Conservation (phyloP, 2,888 invertebrate species). For the Pimpla rufipes region DNA sequence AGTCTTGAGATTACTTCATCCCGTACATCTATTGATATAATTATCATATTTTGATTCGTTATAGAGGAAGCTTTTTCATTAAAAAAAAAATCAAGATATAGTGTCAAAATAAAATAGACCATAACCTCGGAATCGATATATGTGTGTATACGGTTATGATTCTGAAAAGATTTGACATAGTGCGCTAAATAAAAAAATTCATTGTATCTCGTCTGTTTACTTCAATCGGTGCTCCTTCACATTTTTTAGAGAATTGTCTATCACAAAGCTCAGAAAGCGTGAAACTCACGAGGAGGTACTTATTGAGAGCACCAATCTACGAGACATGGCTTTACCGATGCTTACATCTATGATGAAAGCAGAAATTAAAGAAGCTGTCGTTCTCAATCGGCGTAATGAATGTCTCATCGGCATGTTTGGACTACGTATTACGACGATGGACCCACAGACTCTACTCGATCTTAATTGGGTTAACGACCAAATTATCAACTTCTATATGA, state of each 20-base stretch:
- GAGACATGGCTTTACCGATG: conserved; percentile 74
- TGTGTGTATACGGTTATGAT: too few species aligned
- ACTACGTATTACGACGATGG: conserved; percentile 90
- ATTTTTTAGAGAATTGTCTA: conserved; percentile 1
- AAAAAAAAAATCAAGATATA: too few species aligned
- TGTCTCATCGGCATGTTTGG: conserved; percentile 88
- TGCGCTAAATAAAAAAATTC: too few species aligned
- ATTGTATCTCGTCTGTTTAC: background rate
- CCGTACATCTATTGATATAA: too few species aligned
- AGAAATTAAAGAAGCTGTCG: conserved; percentile 87
- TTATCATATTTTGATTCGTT: too few species aligned
- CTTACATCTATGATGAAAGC: conserved; percentile 74
- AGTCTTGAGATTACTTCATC: too few species aligned
- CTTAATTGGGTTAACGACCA: conserved; percentile 98
- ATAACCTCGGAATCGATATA: too few species aligned
- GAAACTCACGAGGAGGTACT: background rate
- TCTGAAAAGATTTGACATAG: too few species aligned
- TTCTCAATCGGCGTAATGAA: conserved; percentile 88
- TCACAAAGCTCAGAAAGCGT: background rate
- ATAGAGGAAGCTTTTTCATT: too few species aligned
- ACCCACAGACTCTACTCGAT: conserved; percentile 93
- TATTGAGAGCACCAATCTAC: conserved; percentile 25
- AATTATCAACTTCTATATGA: conserved; percentile 98
- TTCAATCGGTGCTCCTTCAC: background rate
- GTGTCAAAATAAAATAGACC: too few species aligned